Base-by-base conservation (phyloP, 2,888 invertebrate species). In the Hypercompe scribonia region DNA sequence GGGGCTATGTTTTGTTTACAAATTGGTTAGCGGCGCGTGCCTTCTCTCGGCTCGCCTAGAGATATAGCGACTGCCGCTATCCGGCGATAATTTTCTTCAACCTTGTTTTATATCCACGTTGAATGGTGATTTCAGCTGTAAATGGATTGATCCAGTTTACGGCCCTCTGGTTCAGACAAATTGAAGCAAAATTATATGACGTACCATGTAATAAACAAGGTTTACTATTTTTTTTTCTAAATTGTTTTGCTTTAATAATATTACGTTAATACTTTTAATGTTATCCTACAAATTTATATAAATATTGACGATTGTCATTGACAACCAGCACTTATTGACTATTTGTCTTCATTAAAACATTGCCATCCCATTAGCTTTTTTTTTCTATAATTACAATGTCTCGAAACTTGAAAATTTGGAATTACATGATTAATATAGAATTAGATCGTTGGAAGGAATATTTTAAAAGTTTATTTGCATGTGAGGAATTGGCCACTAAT, bases 1-100 rank as follows among this genome's bases (percentile, higher is more conserved):
- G 85, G 89, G 91, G 92, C 90, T 93, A 90, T 91, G 93, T 92
- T 94, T 95, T 94, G 94, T 94, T 92, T 94, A 93, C 94, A 94
- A 95, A 95, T 95, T 93, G 93, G 89, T 90, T 86, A 88, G 86
- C 86, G 90, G 92, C 88, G 92, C 92, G 92, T 92, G 94, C 90
- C 89, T 86, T 85, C 76, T 72, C 73, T 71, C 75, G 74, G 84
- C 86, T 87, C 85, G 84, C 79, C 84, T 87, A 87, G 76, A 90
- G 90, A 91, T 93, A 92, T 90, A 90, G 86, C 87, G 86, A 85
- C 87, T 86, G 84, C 89, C 89, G 89, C 85, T 88, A 86, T 88
- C 87, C 88, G 80, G 87, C 90, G 89, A 91, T 93, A 92, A 94
- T 93, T 93, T 92, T 90, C 90, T 90, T 86, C 83, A 88, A 87